phyloP scores from a whole-genome alignment of 2,797 vertebrate species.

The Platyrinchus mystaceus region DNA sequence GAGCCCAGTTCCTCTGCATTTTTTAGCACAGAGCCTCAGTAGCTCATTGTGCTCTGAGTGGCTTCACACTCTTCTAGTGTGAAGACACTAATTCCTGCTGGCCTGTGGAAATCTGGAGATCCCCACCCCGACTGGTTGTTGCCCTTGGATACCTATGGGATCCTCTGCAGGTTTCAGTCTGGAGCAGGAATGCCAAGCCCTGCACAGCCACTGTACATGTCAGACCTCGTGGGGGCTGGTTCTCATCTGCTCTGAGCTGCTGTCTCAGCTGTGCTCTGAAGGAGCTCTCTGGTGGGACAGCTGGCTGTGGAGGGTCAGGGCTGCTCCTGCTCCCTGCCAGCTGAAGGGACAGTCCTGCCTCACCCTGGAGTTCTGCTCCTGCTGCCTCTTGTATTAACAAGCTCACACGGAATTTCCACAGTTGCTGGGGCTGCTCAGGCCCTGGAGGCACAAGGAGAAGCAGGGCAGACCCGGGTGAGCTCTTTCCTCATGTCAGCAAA shows the following conservation, averaged over 20 bases:
- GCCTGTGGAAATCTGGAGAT: neutral
- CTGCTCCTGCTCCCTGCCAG: neutral
- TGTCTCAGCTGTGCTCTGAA: neutral
- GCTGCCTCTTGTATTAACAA: neutral
- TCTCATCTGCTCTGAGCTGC: neutral
- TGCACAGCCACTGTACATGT: neutral
- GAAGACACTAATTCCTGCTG: neutral
- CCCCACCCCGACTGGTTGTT: neutral
- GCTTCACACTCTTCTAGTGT: neutral
- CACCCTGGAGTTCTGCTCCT: neutral
- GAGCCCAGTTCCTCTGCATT: neutral
- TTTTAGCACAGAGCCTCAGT: neutral
- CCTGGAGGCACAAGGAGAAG: neutral
- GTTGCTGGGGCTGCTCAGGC: fast-evolving
- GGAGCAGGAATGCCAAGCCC: neutral
- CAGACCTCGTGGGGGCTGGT: neutral
- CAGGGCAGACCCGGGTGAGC: neutral
- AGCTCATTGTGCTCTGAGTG: neutral
- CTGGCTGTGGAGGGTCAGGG: neutral
- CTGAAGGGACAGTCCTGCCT: neutral
- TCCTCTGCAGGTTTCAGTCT: neutral
- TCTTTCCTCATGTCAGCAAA: neutral
- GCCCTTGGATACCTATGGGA: neutral
- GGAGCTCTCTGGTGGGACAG: neutral
- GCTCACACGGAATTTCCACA: neutral